Base-by-base conservation (phyloP, 2,888 invertebrate genomes). In the Phania funesta region DNA sequence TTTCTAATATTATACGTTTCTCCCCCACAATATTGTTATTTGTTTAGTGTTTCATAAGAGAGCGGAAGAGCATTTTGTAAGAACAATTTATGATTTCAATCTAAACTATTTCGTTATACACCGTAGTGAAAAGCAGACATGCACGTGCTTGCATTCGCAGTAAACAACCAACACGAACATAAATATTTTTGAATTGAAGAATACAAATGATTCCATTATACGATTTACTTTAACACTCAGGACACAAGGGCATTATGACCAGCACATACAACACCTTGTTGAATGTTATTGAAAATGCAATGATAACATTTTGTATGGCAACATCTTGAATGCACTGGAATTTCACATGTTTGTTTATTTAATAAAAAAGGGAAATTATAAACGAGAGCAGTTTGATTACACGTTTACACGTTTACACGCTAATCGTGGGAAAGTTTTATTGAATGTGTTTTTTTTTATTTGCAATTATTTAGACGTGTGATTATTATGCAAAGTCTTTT, bases 251-350 rank as follows among this genome's bases (percentile, higher is more conserved):
- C 16, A 62, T 58, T 50, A 29, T 41, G 60, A 29, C 13, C 22
- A 41, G 18, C 20, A 13, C 1, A 18, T 4, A 18, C 18, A 48
- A 41, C 71, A 76, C 65, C 76, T 68, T 81, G 81, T 81, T 81
- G 81, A 73, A 73, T 81, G 67, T 81, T 44, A 41, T 24, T 9
- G 13, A 38, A 4, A 64, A n/a, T 56, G 32, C n/a, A 26, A 9
- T 16, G 44, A 35, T 56, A 50, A 50, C 68, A 7, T n/a, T 56
- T 38, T 44, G 9, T n/a, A 56, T 13, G 2, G 26, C 29, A 65
- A 38, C 65, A 78, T 60, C 62, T 70, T 68, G 54, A n/a, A 38
- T 7, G 4, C 62, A 62, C 52, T 62, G 46, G 29, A 16, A 22
- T 54, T 44, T 62, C 20, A 70, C 20, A 26, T 44, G 11, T 54